These are phyloP conservation scores for Liposcelis brunnea DNA, from an alignment of 2,888 invertebrate species.

Conservation along the genomic window DNA sequence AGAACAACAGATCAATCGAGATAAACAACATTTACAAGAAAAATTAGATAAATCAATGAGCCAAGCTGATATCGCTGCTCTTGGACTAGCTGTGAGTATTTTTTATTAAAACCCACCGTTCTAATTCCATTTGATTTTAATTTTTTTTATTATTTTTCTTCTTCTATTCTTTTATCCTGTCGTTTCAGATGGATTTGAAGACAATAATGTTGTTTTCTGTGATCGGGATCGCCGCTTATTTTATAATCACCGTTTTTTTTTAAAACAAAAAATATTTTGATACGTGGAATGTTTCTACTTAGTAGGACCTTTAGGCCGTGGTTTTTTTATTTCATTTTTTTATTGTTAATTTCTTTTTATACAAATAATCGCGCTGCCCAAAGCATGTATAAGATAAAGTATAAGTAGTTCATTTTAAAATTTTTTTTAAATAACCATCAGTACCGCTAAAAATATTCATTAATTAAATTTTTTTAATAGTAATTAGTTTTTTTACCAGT, in stretches of 20 bases:
- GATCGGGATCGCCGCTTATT: background rate
- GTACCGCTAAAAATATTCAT: no score
- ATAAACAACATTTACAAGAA: background rate
- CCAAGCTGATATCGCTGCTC: background rate
- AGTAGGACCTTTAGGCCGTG: no score
- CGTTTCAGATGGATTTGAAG: constrained; percentile 8
- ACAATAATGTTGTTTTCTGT: constrained; percentile 3
- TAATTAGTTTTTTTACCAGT: no score
- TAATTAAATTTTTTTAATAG: no score
- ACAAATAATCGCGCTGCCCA: no score
- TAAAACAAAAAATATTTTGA: no score
- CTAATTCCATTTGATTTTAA: background rate
- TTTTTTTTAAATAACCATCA: no score
- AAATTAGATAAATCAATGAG: background rate
- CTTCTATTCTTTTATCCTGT: background rate
- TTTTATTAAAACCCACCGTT: background rate
- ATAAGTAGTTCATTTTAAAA: no score
- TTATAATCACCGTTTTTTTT: background rate
- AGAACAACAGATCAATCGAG: background rate
- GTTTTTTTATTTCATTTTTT: no score
- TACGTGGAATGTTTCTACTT: no score
- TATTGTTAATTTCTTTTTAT: no score
- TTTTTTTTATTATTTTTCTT: background rate
- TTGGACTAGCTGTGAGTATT: background rate
- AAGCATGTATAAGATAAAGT: no score